phyloP scores from a whole-genome alignment of 2,888 invertebrate species.

The Synergus itoensis region DNA sequence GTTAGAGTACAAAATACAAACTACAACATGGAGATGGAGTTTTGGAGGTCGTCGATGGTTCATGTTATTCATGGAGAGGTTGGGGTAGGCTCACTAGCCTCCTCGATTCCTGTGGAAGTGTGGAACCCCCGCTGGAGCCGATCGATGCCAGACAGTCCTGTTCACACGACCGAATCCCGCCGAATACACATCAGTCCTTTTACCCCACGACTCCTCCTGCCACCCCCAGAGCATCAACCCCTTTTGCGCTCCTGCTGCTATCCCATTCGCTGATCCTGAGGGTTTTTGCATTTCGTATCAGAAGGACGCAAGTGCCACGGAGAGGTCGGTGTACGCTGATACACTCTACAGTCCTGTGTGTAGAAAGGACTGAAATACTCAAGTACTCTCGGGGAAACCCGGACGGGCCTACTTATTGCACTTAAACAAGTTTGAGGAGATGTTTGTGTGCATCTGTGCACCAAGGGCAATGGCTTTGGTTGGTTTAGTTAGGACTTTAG shows the following conservation, averaged over 20 bases:
- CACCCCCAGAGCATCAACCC: conserved; percentile 20
- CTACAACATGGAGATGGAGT: conserved; percentile 45
- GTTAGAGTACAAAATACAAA: conserved; percentile 52
- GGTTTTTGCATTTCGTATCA: conserved; percentile 38
- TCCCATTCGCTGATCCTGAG: conserved; percentile 52
- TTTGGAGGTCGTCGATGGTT: conserved; percentile 75
- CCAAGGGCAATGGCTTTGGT: neutral
- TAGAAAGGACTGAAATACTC: neutral
- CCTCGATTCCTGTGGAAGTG: conserved; percentile 54
- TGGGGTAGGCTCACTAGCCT: conserved; percentile 74
- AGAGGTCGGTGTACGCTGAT: conserved; percentile 27
- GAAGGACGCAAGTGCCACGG: conserved; percentile 10
- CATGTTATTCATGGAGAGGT: conserved; percentile 71
- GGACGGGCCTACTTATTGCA: conserved; percentile 48
- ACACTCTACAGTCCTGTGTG: neutral
- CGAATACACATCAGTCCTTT: conserved; percentile 64
- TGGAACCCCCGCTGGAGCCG: conserved; percentile 62
- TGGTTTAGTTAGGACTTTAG: neutral
- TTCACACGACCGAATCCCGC: conserved; percentile 75
- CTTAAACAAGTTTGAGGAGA: neutral
- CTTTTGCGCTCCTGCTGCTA: conserved; percentile 49
- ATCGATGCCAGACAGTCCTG: conserved; percentile 78
- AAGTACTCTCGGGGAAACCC: conserved; percentile 50
- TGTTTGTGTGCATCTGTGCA: neutral
- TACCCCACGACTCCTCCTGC: conserved; percentile 49